phyloP scores from a whole-genome alignment of 2,888 invertebrate genomes.

The Drosophila gaucha region DNA sequence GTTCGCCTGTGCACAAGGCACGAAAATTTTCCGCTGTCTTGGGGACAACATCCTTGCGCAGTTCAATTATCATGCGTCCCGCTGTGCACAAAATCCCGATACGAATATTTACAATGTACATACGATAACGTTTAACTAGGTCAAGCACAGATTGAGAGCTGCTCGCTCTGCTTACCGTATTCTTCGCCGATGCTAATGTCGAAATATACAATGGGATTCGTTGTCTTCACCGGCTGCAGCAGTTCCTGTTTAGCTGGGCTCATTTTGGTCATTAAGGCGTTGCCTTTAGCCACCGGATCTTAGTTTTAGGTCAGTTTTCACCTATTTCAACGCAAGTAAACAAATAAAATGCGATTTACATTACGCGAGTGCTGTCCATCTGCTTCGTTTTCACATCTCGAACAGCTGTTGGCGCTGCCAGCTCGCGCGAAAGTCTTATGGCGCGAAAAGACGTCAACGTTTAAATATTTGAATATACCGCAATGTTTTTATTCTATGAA shows the following conservation, averaged over 20 bases:
- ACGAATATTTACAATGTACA: conserved; percentile 3
- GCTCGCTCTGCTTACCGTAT: conserved; percentile 86
- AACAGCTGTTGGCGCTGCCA: conserved; percentile 56
- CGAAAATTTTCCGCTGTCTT: conserved; percentile 96
- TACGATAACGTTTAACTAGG: conserved; percentile 38
- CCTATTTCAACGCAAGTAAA: conserved; percentile 38
- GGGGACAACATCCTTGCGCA: conserved; percentile 93
- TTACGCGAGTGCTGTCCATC: conserved; percentile 34
- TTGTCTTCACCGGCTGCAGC: conserved; percentile 58
- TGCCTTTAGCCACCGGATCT: conserved; percentile 9
- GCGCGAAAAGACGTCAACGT: not conserved
- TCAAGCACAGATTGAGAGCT: conserved; percentile 29
- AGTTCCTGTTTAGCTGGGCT: conserved; percentile 41
- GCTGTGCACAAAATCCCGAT: conserved; percentile 85
- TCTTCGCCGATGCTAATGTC: conserved; percentile 89
- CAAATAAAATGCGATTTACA: conserved; percentile 46
- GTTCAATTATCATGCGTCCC: conserved; percentile 93
- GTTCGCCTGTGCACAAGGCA: conserved; percentile 96
- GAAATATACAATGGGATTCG: conserved; percentile 89
- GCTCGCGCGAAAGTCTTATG: not conserved
- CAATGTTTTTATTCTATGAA: not conserved
- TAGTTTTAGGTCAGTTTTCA: conserved; percentile 1
- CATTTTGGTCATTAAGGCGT: conserved; percentile 49
- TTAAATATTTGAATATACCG: not conserved
- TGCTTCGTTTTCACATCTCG: conserved; percentile 1